These are phyloP conservation scores for Lytechinus pictus DNA, from an alignment of 35 echinoderm and acorn worm species.

Conservation along the genomic window DNA sequence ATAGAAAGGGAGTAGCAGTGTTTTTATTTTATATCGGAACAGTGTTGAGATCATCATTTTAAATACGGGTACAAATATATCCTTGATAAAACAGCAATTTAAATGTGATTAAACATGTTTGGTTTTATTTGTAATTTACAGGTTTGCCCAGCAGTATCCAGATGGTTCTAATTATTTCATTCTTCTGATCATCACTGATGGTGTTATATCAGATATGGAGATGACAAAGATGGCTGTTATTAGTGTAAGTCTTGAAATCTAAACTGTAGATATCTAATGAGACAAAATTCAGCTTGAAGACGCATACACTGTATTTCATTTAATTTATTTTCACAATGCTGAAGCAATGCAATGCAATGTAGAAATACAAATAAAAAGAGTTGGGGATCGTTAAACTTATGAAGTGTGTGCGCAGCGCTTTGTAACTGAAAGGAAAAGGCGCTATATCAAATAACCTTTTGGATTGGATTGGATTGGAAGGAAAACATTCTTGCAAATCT, in stretches of 20 bases:
- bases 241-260: slow-evolving; percentile 56
- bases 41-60: background rate
- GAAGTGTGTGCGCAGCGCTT: too few relatives aligned
- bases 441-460: too few relatives aligned
- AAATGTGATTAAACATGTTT: background rate
- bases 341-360: too few relatives aligned
- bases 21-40: background rate
- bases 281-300: too few relatives aligned
- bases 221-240: slow-evolving; percentile 96
- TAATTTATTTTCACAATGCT: too few relatives aligned
- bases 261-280: background rate
- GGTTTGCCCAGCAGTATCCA: slow-evolving; percentile 86
- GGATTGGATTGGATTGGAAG: too few relatives aligned
- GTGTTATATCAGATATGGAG: slow-evolving; percentile 99
- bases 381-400: too few relatives aligned
- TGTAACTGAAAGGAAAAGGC: too few relatives aligned
- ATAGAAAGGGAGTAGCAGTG: background rate
- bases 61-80: too few relatives aligned
- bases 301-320: too few relatives aligned
- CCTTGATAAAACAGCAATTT: background rate
- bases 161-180: slow-evolving; percentile 98
- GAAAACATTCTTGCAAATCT: too few relatives aligned
- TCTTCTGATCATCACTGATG: slow-evolving; percentile 98
- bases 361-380: too few relatives aligned
- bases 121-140: background rate